Base-by-base conservation (phyloP, 2,888 invertebrate species). In the Papilio elwesi region DNA sequence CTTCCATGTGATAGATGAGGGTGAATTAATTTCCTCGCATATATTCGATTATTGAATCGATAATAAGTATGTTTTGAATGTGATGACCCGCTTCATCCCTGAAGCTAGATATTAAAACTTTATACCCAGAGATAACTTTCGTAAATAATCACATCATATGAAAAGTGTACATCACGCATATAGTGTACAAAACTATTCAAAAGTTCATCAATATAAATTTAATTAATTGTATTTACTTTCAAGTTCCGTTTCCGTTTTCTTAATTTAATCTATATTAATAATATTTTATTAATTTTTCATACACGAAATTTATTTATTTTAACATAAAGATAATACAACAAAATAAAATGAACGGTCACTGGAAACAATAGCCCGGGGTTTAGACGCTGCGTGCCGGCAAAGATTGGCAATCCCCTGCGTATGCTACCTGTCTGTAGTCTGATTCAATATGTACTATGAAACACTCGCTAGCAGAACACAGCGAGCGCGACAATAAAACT, bases 261-360 rank as follows among this genome's bases (percentile, higher is more conserved):
- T 43, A 55, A 48, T 47, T 51, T 59, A 66, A 49, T 10, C 11
- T 49, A 59, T 9, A 49, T 51, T 68, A 81, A 83, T 63, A 75
- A 7, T 81, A 79, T 85, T 82, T 78, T 82, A 82, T 82, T 81
- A 26, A 26, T 83, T 82, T 86, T 82, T 80, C 79, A 79, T 83
- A 79, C 78, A 82, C 80, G 80, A 59, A 62, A 68, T 59, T 67
- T 47, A 63, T 26, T 26, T 51, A 79, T 80, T 82, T 78, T 79
- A 82, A 78, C 74, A 78, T 80, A 80, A 79, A 83, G 76, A 84
- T 88, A 85, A 81, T 76, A 77, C 81, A 85, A 87, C 80, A 80
- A 47, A 66, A 69, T 52, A 69, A 66, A 78, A 83, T 81, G 77
- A 70, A 78, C 76, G 78, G 74, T 85, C 81, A 82, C 82, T 82